These are phyloP conservation scores for Sarcophilus harrisii DNA, from an alignment of 2,797 vertebrate genomes.

Conservation along the genomic window DNA sequence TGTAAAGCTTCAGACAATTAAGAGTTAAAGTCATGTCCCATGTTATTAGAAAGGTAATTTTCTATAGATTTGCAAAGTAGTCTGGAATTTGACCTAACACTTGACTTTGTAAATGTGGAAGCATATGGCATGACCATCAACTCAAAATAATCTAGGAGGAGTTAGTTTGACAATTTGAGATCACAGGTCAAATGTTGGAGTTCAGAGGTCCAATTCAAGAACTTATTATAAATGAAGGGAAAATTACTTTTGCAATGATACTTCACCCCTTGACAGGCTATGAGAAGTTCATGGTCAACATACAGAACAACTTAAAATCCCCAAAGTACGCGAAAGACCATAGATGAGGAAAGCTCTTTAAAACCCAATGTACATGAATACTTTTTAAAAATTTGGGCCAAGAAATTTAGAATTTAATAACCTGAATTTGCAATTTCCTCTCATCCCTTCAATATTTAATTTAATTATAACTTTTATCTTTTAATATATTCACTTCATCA, in stretches of 20 bases:
- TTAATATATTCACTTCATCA: background rate
- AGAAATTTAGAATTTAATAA: background rate
- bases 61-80: constrained; percentile 69
- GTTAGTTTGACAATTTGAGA: constrained; percentile 76
- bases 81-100: constrained; percentile 73
- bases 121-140: constrained; percentile 67
- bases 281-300: constrained; percentile 63
- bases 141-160: constrained; percentile 73
- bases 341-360: constrained; percentile 61
- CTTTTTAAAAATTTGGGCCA: constrained; percentile 18
- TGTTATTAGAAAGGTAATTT: constrained; percentile 75
- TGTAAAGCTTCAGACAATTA: constrained; percentile 58
- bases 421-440: constrained; percentile 21
- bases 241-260: constrained; percentile 77
- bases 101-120: constrained; percentile 76
- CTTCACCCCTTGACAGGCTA: constrained; percentile 67
- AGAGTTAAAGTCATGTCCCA: constrained; percentile 59
- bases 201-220: constrained; percentile 79
- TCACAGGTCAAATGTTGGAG: constrained; percentile 70
- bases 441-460: background rate
- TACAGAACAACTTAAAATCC: constrained; percentile 75
- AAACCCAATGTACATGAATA: background rate
- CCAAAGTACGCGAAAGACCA: constrained; percentile 4
- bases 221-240: constrained; percentile 70
- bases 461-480: background rate